These are phyloP conservation scores for Marisa cornuarietis DNA, from an alignment of 1,140 invertebrate species.

Conservation along the genomic window DNA sequence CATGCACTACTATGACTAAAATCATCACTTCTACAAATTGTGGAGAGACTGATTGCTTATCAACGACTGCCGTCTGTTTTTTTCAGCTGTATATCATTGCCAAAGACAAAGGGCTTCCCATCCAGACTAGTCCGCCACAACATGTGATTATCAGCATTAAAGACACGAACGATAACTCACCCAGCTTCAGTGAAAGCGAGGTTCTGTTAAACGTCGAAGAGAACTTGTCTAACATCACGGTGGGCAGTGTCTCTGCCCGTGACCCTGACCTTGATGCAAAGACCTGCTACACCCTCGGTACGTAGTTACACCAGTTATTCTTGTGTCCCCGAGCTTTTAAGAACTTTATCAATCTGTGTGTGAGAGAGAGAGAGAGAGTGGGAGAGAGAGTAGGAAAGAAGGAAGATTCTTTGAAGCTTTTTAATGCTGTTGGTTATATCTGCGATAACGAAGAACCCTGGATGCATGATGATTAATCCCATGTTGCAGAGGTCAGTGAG, in stretches of 20 bases:
- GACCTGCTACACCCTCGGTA: conserved; percentile 11
- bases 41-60: too few species aligned
- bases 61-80: not conserved
- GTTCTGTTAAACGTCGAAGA: conserved; percentile 18
- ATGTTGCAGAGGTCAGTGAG: too few species aligned
- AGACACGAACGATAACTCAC: conserved; percentile 34
- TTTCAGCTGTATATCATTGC: conserved; percentile 27
- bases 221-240: not conserved
- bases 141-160: conserved; percentile 15
- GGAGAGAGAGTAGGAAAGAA: too few species aligned
- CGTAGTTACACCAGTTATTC: too few species aligned
- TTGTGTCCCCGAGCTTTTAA: too few species aligned
- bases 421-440: too few species aligned
- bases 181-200: conserved; percentile 14
- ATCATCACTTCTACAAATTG: too few species aligned
- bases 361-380: not conserved
- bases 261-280: conserved; percentile 23
- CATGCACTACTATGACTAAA: too few species aligned
- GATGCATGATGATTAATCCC: too few species aligned
- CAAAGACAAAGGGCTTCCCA: conserved; percentile 25
- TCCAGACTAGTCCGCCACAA: not conserved
- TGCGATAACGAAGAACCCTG: too few species aligned
- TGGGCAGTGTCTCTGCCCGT: conserved; percentile 27
- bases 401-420: too few species aligned
- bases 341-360: not conserved